Evolutionary conservation across 2,888 invertebrate species (phyloP), one percentile per base, ranked within the genome.

Genomic region (Dynastes hyllus): DNA sequence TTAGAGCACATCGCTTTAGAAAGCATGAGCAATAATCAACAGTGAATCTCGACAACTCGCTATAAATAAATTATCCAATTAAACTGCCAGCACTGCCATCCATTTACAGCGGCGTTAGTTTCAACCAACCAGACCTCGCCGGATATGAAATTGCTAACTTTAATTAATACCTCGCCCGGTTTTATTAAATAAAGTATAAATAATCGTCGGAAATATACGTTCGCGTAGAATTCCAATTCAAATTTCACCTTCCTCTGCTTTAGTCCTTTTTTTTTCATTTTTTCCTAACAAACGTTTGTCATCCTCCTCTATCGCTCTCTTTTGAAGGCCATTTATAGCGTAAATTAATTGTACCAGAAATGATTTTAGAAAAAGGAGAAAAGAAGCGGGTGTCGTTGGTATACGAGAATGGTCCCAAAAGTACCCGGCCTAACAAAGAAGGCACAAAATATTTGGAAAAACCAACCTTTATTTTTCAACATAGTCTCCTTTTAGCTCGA

Each of bases 151-250:
- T 50, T 69, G 50, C 32, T 53, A 53, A 50, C 69, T 69, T 22
- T 51, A 69, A 69, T 53, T 50, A 69, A 69, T 69, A 29, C 51
- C 27, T 5, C 69, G 50, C 13, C 29, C 51, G 16, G 51, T 16
- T 22, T 51, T 53, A 69, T 69, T 53, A 53, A 69, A 51, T 69
- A 69, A 69, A 69, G 69, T 69, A 51, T 69, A 69, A 69, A 69
- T 51, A 51, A 69, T 69, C 29, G 40, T 51, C n/a, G 4, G 29
- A n/a, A 50, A 51, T 69, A 5, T 37, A 45, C 45, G 8, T 6
- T 2, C 11, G 45, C 8, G 45, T 11, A 45, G 11, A 11, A 69
- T 69, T 69, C 51, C 51, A 53, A 69, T 51, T 69, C 29, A 58
- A 55, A 55, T 55, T 55, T 16, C 3, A 55, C 55, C 55, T 55